A percentile compares a stretch with the other conserved stretches of the same genome.
Conservation (phyloP, 2,797 vertebrate species). For the Bradypodion ventrale region DNA sequence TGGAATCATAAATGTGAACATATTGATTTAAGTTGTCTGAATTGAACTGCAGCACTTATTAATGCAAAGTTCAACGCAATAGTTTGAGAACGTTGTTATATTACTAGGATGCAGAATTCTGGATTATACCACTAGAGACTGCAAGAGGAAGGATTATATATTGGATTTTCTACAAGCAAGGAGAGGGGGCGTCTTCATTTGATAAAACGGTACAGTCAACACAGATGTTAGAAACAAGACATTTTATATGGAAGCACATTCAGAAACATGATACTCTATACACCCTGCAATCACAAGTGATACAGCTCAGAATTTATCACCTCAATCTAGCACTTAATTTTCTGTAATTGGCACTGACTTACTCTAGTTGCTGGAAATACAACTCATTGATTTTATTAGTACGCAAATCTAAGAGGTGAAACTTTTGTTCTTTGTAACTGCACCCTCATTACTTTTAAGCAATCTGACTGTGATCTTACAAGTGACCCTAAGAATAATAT, state of each 20-base stretch:
- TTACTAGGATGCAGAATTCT: neutral
- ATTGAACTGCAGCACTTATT: neutral
- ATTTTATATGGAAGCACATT: slow-evolving; percentile 23
- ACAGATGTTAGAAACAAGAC: neutral
- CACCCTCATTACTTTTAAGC: slow-evolving; percentile 41
- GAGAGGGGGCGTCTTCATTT: neutral
- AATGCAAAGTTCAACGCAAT: neutral
- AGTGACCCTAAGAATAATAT: neutral
- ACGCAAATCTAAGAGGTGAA: slow-evolving; percentile 10
- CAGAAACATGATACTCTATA: slow-evolving; percentile 41
- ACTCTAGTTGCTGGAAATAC: neutral
- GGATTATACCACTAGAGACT: neutral
- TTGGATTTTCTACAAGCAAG: neutral
- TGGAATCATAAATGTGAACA: neutral
- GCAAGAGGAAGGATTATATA: neutral
- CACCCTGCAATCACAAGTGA: slow-evolving; percentile 33
- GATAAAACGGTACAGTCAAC: neutral
- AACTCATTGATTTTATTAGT: slow-evolving; percentile 8
- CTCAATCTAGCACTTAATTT: neutral
- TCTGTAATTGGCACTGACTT: neutral
- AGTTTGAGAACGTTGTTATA: neutral
- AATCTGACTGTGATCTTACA: neutral
- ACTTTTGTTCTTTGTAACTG: neutral
- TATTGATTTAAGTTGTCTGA: neutral
- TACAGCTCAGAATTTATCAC: neutral